Conservation (phyloP, 2,113 vertebrate species). For the Aleadryas rufinucha region DNA sequence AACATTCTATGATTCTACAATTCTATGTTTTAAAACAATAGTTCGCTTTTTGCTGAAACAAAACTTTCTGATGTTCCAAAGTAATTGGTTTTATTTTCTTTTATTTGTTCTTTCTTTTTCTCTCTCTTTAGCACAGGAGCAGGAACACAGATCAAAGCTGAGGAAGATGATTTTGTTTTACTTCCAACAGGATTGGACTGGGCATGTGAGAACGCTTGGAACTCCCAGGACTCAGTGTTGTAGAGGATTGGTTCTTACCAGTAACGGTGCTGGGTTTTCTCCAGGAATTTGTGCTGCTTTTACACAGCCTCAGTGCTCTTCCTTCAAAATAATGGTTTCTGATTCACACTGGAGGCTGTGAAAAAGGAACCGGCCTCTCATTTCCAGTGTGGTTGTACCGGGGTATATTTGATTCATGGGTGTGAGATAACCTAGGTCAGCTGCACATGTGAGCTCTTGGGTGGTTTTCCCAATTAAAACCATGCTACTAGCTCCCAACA, state of each 20-base stretch:
- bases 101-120: fast-evolving
- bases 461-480: slow-evolving; percentile 52
- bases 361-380: background rate
- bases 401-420: background rate
- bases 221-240: background rate
- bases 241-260: background rate
- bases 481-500: background rate
- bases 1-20: background rate
- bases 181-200: background rate
- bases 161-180: background rate
- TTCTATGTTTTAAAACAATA: background rate
- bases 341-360: background rate
- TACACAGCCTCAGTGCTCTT: background rate
- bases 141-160: background rate
- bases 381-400: background rate
- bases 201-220: fast-evolving
- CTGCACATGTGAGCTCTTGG: slow-evolving; percentile 14
- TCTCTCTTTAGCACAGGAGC: background rate
- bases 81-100: background rate
- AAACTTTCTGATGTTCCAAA: background rate
- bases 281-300: background rate
- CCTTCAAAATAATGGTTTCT: background rate
- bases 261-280: background rate
- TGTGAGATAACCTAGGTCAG: slow-evolving; percentile 38
- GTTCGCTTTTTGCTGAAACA: background rate